Evolutionary conservation across 1,140 invertebrate genomes (phyloP), one percentile per base, ranked within the genome.

Genomic region (Trachymyrmex septentrionalis): DNA sequence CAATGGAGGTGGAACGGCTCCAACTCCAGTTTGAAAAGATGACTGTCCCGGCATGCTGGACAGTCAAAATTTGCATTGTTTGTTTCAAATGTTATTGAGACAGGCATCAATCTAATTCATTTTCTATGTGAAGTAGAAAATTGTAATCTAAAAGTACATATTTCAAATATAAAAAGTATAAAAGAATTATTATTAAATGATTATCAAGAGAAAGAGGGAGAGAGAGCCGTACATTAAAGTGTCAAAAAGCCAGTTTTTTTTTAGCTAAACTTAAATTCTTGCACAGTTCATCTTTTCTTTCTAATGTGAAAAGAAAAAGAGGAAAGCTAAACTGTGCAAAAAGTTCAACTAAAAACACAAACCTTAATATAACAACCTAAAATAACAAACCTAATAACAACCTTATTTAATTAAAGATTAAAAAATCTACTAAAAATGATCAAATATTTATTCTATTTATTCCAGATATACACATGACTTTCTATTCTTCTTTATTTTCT

Each of bases 1-100:
- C 34, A 94, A 38, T 9, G 94, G 94, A 16, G 94, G 94, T 59
- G 93, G 92, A 75, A 64, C 71, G 78, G 69, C 6, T 76, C 87
- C 78, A 59, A 50, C 24, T 50, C 48, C 48, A 61, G 81, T 88
- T 55, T 91, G 88, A 86, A 91, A 91, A 59, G 88, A 55, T 48
- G 85, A 57, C 5, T 34, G 30, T 86, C 81, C 88, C 44, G 87
- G 61, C 48, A 48, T 24, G 61, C 86, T 88, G 21, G 3, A 80
- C 27, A 34, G 48, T 66, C 48, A 48, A 71, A 19, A 21, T 61
- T 27, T 59, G 57, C 19, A 34, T 87, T 0, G 9, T 30, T 53
- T 75, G 53, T 59, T 30, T n/a, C 12, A 64, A 75, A 75, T 34
- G 6, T 57, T 5, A 57, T 57, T 57, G 19, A 30, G 24, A 71